phyloP scores from a whole-genome alignment of 2,888 invertebrate genomes.

The Smittia sp. region DNA sequence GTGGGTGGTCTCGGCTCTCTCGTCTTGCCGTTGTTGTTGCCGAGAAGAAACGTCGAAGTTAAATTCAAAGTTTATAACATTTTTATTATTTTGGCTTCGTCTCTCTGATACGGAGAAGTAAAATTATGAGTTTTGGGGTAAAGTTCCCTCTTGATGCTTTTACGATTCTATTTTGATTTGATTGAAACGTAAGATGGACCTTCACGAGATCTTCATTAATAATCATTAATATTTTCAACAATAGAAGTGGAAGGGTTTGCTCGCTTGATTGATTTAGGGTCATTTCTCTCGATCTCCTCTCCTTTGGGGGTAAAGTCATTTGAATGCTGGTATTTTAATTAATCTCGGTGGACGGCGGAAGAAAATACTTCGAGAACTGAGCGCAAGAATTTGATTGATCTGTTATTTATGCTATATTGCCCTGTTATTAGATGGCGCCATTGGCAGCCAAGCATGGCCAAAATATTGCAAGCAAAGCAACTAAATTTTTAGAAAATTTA shows the following conservation, averaged over 20 bases:
- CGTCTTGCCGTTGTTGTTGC: not conserved
- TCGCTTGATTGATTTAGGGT: not conserved
- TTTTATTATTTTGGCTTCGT: not conserved
- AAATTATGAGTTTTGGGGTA: not conserved
- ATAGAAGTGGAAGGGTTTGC: not conserved
- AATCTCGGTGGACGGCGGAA: too few relatives aligned
- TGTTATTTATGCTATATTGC: too few relatives aligned
- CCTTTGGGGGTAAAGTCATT: too few relatives aligned
- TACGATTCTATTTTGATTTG: not conserved
- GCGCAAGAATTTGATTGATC: too few relatives aligned
- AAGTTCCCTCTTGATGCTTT: too few relatives aligned
- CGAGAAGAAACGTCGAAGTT: not conserved
- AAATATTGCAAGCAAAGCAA: too few relatives aligned
- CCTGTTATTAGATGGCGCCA: too few relatives aligned
- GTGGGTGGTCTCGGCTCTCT: not conserved
- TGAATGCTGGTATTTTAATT: too few relatives aligned
- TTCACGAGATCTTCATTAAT: not conserved
- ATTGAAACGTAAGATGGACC: not conserved
- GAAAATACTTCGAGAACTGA: too few relatives aligned
- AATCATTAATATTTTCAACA: conserved; percentile 12
- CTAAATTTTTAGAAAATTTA: too few relatives aligned
- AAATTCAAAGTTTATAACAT: conserved; percentile 8
- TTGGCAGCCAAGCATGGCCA: too few relatives aligned
- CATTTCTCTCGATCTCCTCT: not conserved
- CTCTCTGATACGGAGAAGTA: not conserved